Evolutionary conservation across 2,888 invertebrate genomes (phyloP).

Genomic region (Nephrotoma appendiculata): DNA sequence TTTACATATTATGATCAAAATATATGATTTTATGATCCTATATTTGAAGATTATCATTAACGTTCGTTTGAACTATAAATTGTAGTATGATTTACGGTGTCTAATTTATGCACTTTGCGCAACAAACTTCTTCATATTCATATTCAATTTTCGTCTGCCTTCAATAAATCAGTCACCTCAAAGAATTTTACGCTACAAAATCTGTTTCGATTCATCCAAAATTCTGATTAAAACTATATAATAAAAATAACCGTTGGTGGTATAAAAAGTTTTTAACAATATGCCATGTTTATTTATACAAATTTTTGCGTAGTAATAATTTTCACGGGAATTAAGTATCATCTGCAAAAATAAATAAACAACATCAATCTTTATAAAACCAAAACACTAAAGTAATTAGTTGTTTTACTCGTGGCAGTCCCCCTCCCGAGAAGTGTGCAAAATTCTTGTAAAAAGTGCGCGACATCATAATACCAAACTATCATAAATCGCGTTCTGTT

Average conservation of each 20-base stretch:
- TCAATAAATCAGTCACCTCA: background rate
- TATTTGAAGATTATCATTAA: no score
- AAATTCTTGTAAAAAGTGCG: background rate
- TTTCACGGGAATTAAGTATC: background rate
- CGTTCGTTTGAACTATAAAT: no score
- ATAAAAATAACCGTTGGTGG: background rate
- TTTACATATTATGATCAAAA: no score
- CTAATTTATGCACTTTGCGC: no score
- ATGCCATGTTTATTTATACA: no score
- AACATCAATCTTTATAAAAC: background rate
- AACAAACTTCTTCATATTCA: no score
- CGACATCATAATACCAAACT: background rate
- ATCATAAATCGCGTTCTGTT: background rate
- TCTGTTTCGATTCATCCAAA: background rate
- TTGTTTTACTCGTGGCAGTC: background rate
- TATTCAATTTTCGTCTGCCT: background rate
- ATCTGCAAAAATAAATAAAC: background rate
- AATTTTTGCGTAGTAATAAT: background rate
- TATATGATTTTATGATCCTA: no score
- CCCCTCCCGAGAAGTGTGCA: background rate
- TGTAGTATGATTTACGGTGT: no score
- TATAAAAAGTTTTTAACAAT: no score
- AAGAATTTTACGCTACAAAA: background rate
- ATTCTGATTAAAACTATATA: background rate
- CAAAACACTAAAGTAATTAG: background rate